Evolutionary conservation across 2,797 vertebrate genomes (phyloP).

Genomic region (Fistularia tabacaria): DNA sequence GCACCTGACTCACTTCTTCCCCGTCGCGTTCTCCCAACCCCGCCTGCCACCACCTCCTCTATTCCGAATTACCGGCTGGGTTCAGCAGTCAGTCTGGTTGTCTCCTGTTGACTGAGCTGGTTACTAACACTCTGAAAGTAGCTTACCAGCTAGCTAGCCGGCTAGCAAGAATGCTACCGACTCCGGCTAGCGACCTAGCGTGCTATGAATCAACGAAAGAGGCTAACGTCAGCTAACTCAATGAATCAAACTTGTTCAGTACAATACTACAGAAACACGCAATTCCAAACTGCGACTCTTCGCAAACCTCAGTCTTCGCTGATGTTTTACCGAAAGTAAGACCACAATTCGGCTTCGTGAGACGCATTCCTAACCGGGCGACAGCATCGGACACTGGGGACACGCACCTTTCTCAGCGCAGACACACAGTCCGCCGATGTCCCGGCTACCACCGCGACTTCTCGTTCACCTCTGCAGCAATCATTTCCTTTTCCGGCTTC

Average conservation of each 20-base stretch:
- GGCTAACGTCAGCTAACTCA: constrained; percentile 66
- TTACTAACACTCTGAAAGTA: constrained; percentile 47
- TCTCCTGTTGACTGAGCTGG: constrained; percentile 45
- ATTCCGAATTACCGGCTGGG: constrained; percentile 33
- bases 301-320: constrained; percentile 30
- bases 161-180: constrained; percentile 47
- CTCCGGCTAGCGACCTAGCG: constrained; percentile 46
- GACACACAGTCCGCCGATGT: constrained; percentile 74
- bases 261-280: constrained; percentile 27
- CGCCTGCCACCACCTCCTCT: constrained; percentile 53
- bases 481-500: constrained; percentile 62
- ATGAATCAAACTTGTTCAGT: constrained; percentile 61
- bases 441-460: constrained; percentile 75
- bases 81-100: constrained; percentile 47
- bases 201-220: constrained; percentile 57
- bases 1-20: constrained; percentile 78
- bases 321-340: constrained; percentile 38
- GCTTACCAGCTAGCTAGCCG: constrained; percentile 45
- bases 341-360: constrained; percentile 39
- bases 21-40: constrained; percentile 75
- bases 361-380: constrained; percentile 70
- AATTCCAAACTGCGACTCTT: constrained; percentile 43
- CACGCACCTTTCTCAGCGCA: constrained; percentile 74
- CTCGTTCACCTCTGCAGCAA: constrained; percentile 66
- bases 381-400: constrained; percentile 81